Evolutionary conservation across 2,888 invertebrate species (phyloP).

Genomic region (Macrophya annulata): DNA sequence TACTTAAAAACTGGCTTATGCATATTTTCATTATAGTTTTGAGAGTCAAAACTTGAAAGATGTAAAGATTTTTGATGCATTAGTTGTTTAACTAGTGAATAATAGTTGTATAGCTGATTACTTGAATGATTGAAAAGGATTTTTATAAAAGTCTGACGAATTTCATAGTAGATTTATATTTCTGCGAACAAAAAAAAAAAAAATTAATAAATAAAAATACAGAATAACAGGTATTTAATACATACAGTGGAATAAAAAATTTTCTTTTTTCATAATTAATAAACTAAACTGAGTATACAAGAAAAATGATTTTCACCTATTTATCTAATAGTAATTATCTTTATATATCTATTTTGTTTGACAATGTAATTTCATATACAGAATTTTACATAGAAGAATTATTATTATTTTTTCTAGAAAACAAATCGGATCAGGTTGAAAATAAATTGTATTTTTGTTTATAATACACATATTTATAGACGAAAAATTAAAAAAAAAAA

Average conservation of each 20-base stretch:
- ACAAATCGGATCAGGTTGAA: background rate
- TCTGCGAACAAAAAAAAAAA: background rate
- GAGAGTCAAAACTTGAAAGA: background rate
- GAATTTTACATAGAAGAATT: background rate
- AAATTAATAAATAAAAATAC: too few relatives aligned
- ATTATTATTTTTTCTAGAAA: background rate
- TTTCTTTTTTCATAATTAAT: background rate
- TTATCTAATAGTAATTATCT: background rate
- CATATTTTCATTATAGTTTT: background rate
- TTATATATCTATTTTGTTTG: background rate
- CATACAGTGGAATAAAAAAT: background rate
- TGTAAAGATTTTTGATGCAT: background rate
- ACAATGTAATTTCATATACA: background rate
- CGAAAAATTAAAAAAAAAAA: background rate
- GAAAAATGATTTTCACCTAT: background rate
- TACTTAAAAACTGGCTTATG: background rate
- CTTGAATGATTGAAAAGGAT: background rate
- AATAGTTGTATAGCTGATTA: background rate
- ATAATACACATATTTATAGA: background rate
- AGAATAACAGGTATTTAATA: background rate
- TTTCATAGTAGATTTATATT: constrained; percentile 35
- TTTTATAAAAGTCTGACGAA: background rate
- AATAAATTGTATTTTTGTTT: background rate
- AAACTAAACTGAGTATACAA: background rate
- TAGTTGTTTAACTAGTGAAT: background rate